These are phyloP conservation scores for Helleia helle DNA, from an alignment of 2,888 invertebrate genomes.

Conservation along the genomic window DNA sequence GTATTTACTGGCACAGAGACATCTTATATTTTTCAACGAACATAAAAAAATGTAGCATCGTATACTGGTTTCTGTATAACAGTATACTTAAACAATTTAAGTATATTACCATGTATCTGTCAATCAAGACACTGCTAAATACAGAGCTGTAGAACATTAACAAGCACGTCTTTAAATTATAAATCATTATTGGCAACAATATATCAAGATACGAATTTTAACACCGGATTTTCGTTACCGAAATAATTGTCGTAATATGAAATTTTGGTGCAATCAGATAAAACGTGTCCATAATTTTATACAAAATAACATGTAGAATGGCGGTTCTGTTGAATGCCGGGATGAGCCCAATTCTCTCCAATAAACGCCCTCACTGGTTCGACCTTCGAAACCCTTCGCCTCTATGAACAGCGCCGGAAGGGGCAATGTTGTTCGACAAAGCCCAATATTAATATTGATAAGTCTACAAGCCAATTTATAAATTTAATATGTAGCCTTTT, in stretches of 20 bases:
- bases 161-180: too few relatives aligned
- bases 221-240: constrained; percentile 5
- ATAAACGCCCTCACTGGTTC: constrained; percentile 65
- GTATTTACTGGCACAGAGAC: too few relatives aligned
- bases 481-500: constrained; percentile 12
- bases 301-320: constrained; percentile 57
- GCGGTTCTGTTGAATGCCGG: constrained; percentile 67
- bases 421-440: constrained; percentile 35
- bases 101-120: too few relatives aligned
- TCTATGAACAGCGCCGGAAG: constrained; percentile 39
- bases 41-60: too few relatives aligned
- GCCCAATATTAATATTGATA: not conserved
- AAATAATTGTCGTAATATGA: constrained; percentile 5
- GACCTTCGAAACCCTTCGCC: constrained; percentile 45
- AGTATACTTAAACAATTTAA: too few relatives aligned
- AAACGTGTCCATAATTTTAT: not conserved
- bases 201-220: too few relatives aligned
- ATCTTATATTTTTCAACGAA: too few relatives aligned
- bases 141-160: too few relatives aligned
- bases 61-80: too few relatives aligned
- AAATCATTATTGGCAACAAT: too few relatives aligned
- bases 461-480: not conserved
- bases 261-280: constrained; percentile 6
- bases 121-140: too few relatives aligned
- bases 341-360: constrained; percentile 72